Evolutionary conservation across 2,888 invertebrate genomes (phyloP).

Genomic region (Pristionchus mayeri): DNA sequence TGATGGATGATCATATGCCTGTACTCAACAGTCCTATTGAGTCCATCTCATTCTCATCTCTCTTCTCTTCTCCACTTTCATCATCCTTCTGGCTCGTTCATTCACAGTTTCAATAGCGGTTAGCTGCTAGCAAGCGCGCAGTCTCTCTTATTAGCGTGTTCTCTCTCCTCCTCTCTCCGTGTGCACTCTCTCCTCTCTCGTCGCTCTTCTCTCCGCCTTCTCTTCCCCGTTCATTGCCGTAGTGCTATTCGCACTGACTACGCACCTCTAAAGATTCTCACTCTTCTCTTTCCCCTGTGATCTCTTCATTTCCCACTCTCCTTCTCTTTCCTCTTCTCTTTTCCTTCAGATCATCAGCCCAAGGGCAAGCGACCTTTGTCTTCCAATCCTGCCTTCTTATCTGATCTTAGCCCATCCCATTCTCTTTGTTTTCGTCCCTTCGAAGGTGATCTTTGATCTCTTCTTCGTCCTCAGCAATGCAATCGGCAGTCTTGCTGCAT

Average conservation of each 20-base stretch:
- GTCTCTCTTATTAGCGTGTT: no score
- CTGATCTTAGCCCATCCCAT: not conserved
- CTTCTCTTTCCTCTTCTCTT: not conserved
- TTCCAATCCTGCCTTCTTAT: conserved; percentile 7
- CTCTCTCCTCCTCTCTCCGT: no score
- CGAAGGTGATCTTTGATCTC: not conserved
- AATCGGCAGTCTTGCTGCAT: conserved; percentile 17
- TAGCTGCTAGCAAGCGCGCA: no score
- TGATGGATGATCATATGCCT: no score
- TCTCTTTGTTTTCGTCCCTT: not conserved
- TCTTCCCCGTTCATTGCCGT: not conserved
- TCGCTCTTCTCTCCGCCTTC: not conserved
- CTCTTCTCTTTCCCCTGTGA: not conserved
- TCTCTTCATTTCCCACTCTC: not conserved
- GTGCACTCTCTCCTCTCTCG: not conserved
- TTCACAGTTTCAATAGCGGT: no score
- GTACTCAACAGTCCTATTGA: no score
- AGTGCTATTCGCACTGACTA: not conserved
- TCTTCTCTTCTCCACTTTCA: no score
- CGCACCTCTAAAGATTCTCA: not conserved
- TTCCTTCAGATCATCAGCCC: not conserved
- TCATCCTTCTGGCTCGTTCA: no score
- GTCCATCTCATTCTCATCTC: no score
- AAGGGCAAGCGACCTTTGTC: conserved; percentile 5
- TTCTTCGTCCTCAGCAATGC: no score